Base-by-base conservation (phyloP, 2,113 vertebrate genomes). In the Siphamia tubifer region DNA sequence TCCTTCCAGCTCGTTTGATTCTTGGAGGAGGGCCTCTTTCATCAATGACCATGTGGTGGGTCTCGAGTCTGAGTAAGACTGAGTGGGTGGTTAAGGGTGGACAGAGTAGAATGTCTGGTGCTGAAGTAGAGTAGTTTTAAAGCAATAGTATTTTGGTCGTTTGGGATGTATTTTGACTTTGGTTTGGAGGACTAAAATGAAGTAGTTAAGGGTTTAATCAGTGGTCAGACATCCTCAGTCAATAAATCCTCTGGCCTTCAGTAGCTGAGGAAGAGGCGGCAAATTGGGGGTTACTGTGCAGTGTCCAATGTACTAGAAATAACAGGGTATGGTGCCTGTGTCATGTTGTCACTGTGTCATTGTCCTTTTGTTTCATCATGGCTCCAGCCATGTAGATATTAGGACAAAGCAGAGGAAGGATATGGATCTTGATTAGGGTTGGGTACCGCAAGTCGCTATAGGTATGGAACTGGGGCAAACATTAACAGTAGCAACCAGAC, bases 1-100 rank as follows among this genome's bases (percentile, higher is more conserved):
- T 94, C 89, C 95, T 97, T 96, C 95, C 94, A 95, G 94, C 92
- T 94, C 93, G 95, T 94, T 97, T 96, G 92, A 94, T 93, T 91
- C 85, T 87, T 87, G 92, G 79, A 86, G 79, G 86, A 87, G 86
- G 92, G 93, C 92, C 83, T 53, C 91, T 92, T 90, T 95, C 93
- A 94, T 95, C 94, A 93, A 94, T 96, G 92, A 93, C 92, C 88
- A 91, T 90, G 93, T 85, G 92, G 93, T 91, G 89, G 93, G 93
- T 94, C 94, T 93, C 30, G 32, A 83, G 79, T 71, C 87, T 75
- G 65, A 87, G 71, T 60, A 55, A 61, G 69, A 53, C 52, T 38
- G 57, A 60, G 79, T 76, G 76, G 80, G 69, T 68, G 81, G 77
- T 62, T 62, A 64, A 66, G 57, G 67, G 81, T 25, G 64, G 60